phyloP scores from a whole-genome alignment of 2,797 vertebrate genomes.

The Micrastur ruficollis region DNA sequence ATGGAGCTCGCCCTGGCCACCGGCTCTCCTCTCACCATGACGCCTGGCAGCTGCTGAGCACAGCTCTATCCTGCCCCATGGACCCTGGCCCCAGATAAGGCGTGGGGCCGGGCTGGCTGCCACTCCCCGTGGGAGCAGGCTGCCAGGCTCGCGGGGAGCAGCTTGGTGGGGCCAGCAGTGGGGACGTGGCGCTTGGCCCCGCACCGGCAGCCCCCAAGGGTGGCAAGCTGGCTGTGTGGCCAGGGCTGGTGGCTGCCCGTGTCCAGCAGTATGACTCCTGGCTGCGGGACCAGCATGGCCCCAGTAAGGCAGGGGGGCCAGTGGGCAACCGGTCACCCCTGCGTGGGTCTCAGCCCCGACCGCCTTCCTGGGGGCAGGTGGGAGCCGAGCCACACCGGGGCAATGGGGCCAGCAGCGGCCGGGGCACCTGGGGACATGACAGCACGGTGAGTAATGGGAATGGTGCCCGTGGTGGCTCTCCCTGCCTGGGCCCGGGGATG shows the following conservation, averaged over 20 bases:
- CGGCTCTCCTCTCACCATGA: fast-evolving
- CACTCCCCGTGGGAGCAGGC: not conserved
- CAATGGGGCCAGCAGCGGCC: not conserved
- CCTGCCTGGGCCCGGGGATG: fast-evolving
- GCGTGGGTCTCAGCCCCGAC: fast-evolving
- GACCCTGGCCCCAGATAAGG: slow-evolving; percentile 55
- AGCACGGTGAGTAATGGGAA: not conserved
- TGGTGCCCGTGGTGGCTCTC: fast-evolving
- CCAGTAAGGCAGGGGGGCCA: fast-evolving
- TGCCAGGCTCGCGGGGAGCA: not conserved
- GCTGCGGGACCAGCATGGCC: not conserved
- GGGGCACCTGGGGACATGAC: fast-evolving
- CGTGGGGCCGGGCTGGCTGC: not conserved
- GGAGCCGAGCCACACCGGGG: fast-evolving
- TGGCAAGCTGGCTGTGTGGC: not conserved
- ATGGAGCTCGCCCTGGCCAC: fast-evolving
- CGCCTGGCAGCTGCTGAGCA: not conserved
- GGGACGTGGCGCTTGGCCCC: not conserved
- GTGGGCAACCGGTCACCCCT: not conserved
- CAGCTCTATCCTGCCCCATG: not conserved
- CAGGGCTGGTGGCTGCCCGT: slow-evolving; percentile 32
- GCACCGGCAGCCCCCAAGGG: not conserved
- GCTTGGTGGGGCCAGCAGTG: not conserved
- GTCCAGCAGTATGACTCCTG: slow-evolving; percentile 28
- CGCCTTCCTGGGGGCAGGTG: not conserved